phyloP scores from a whole-genome alignment of 1,140 invertebrate genomes.

The Tetramorium simillimum region DNA sequence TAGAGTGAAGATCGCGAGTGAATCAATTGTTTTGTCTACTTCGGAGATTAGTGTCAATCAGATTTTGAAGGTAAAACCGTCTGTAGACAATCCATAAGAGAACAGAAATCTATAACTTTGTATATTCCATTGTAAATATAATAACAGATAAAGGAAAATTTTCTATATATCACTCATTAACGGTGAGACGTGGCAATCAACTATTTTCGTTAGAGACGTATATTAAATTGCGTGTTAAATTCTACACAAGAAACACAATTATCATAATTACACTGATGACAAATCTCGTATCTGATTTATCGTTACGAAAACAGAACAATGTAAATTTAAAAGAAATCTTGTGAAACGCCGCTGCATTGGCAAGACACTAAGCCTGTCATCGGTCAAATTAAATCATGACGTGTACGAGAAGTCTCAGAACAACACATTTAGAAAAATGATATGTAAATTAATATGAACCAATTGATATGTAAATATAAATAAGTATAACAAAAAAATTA shows the following conservation, averaged over 20 bases:
- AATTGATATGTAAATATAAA: not conserved
- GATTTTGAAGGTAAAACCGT: not conserved
- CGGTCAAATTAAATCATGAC: constrained; percentile 16
- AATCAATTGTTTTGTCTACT: constrained; percentile 6
- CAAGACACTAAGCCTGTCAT: not conserved
- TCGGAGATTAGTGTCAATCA: not conserved
- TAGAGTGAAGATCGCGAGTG: not conserved
- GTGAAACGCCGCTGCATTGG: not conserved
- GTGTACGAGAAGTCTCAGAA: not conserved
- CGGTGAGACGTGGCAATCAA: not conserved
- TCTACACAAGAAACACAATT: not conserved
- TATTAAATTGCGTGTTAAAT: not conserved
- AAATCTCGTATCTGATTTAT: not conserved
- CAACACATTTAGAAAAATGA: not conserved
- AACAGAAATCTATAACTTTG: not conserved
- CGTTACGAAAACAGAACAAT: not conserved
- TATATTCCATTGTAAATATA: not conserved
- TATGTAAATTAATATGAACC: not conserved
- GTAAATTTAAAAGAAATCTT: constrained; percentile 8
- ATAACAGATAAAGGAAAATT: too few relatives aligned
- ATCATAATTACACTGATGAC: not conserved
- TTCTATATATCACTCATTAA: constrained; percentile 1
- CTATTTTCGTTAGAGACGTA: not conserved
- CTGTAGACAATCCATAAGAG: not conserved
- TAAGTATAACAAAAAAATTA: too few relatives aligned